Evolutionary conservation across 1,140 invertebrate species (phyloP).

Genomic region (Muscidifurax raptorellus): DNA sequence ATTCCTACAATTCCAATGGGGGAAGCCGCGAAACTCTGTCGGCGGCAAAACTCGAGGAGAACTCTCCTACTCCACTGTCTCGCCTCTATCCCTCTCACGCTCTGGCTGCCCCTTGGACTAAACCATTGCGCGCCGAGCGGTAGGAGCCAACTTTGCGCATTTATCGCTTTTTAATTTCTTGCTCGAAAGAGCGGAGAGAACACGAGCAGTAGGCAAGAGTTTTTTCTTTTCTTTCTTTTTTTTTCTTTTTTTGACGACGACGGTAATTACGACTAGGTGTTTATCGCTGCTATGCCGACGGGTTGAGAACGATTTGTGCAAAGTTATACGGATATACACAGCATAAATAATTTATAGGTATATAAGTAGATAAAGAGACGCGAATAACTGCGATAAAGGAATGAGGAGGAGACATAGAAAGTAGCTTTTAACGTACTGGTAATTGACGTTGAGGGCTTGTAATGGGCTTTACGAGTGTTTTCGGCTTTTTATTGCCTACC

Average conservation of each 20-base stretch:
- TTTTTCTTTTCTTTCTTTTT: neutral
- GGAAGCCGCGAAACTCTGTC: constrained; percentile 32
- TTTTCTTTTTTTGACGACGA: neutral
- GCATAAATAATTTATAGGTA: too few species aligned
- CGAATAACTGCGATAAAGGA: too few species aligned
- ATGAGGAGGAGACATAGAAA: neutral
- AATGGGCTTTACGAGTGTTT: neutral
- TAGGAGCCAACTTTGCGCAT: constrained; percentile 16
- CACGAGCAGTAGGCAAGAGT: neutral
- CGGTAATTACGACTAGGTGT: too few species aligned
- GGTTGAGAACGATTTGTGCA: too few species aligned
- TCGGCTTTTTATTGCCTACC: too few species aligned
- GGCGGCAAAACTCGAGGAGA: constrained; percentile 22
- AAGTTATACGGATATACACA: too few species aligned
- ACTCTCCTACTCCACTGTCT: neutral
- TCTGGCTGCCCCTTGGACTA: neutral
- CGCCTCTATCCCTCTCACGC: neutral
- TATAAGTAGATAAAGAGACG: too few species aligned
- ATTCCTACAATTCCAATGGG: constrained; percentile 37
- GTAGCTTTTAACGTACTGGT: neutral
- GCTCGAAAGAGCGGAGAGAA: neutral
- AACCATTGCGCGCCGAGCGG: neutral
- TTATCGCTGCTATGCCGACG: too few species aligned
- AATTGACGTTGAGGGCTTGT: neutral
- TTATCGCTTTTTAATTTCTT: constrained; percentile 6